Evolutionary conservation across 2,888 invertebrate species (phyloP), one percentile per base, ranked within the genome.

Genomic region (Mechanitis messenoides): DNA sequence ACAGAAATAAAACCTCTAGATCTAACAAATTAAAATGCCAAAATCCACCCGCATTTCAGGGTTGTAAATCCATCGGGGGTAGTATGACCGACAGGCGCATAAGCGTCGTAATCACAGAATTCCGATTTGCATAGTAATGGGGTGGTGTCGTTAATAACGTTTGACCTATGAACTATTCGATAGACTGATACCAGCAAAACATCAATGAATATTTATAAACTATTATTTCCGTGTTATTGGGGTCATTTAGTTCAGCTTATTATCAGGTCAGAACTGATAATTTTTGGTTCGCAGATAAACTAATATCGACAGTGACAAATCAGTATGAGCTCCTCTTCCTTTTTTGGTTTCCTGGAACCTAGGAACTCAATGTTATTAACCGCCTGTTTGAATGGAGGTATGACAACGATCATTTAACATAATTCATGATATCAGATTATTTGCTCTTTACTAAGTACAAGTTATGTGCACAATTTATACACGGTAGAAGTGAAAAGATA

Each of bases 81-180:
- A 31, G 28, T 9, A 50, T 28, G 7, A 50, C 50, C 31, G 50
- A 31, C 50, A 50, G 31, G 50, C 50, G 50, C 50, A 50, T 50
- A 50, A 31, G 50, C 50, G 31, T 50, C n/a, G 50, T 50, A 50
- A 50, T 50, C 31, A 83, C 81, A 83, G 67, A 64, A 65, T 68
- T 70, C 70, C 68, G 68, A 78, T 78, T 78, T 78, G 74, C 78
- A 77, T 79, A 71, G 71, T 77, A 75, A 78, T 74, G 72, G 69
- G 38, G 58, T 69, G 67, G 59, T 63, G 65, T 67, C 71, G 71
- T 73, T 76, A 71, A 75, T 74, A 73, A 72, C 77, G 74, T 71
- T 73, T 72, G 73, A 77, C 71, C 71, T 71, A 70, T 71, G 74
- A 54, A 61, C 61, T 60, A 58, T 55, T 58, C 61, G 58, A 61